phyloP scores from a whole-genome alignment of 2,888 invertebrate species.

The Diaperis boleti region DNA sequence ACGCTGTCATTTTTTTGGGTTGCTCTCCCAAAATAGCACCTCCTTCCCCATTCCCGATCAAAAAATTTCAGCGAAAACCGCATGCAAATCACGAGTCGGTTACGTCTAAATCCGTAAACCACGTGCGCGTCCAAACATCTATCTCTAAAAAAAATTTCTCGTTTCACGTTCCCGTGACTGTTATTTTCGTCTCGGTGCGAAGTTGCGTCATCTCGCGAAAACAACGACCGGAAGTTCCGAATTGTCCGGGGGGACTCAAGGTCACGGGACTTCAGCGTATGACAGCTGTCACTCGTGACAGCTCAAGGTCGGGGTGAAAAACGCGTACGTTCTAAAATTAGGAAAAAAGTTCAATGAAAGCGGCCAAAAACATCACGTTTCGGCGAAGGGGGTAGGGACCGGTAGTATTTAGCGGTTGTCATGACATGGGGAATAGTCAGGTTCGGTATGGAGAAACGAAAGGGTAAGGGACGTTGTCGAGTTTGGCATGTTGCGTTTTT shows the following conservation, averaged over 20 bases:
- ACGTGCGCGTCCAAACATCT: slow-evolving; percentile 6
- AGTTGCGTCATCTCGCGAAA: slow-evolving; percentile 21
- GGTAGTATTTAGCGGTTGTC: not conserved
- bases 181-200: slow-evolving; percentile 19
- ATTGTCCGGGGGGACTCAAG: not conserved
- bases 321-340: not conserved
- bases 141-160: not conserved
- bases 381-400: not conserved
- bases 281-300: not conserved
- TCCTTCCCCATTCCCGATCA: not conserved
- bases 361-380: slow-evolving; percentile 1
- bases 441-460: not conserved
- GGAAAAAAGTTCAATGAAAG: not conserved
- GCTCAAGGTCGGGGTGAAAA: not conserved
- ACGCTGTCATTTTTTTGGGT: no score
- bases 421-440: not conserved
- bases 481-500: not conserved
- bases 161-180: slow-evolving; percentile 21
- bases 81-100: slow-evolving; percentile 24
- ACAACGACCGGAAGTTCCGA: not conserved
- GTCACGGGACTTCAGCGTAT: not conserved
- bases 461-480: not conserved
- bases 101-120: slow-evolving; percentile 14
- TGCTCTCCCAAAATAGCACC: not conserved
- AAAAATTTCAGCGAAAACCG: slow-evolving; percentile 10